Evolutionary conservation across 2,888 invertebrate genomes (phyloP), one percentile per base, ranked within the genome.

Genomic region (Metopia argyrocephala): DNA sequence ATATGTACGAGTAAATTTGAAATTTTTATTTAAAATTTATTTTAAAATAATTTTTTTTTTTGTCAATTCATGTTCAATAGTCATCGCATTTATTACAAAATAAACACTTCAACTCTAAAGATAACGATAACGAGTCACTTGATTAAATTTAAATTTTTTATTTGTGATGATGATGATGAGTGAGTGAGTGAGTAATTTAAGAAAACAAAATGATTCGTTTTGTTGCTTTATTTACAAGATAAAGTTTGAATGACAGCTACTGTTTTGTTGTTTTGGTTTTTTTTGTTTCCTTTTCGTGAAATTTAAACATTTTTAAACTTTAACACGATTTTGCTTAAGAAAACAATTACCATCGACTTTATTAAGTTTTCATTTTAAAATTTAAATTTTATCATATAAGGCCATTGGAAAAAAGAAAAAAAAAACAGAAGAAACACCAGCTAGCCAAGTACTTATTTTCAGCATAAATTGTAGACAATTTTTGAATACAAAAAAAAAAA

Each of bases 381-480:
- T 12, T 5, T 12, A 31, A 31, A 31, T 31, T 31, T 31, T 31
- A 12, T 31, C 31, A 31, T 31, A 31, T 12, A 31, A 3, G 31
- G 12, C 31, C 31, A 31, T n/a, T n/a, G n/a, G n/a, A n/a, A n/a
- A n/a, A n/a, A n/a, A n/a, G 31, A 7, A 31, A 12, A 31, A 12
- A 12, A 12, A 12, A 31, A 3, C 9, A 31, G 31, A 31, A 31
- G 9, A 31, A 31, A 31, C 31, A 12, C 31, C 9, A 31, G 31
- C 31, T 12, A 12, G 2, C 12, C 12, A 9, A 3, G 1, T 12
- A 2, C 1, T 7, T 31, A 31, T 31, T 31, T 31, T 54, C 71
- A 38, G 45, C 61, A 62, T 71, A 71, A 71, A 54, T 71, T 71
- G 71, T 45, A 46, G 71, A 62, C 54, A 62, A 45, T 54, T 62